These are phyloP conservation scores for Pyrrhosoma nymphula DNA, from an alignment of 2,888 invertebrate genomes.

Conservation along the genomic window DNA sequence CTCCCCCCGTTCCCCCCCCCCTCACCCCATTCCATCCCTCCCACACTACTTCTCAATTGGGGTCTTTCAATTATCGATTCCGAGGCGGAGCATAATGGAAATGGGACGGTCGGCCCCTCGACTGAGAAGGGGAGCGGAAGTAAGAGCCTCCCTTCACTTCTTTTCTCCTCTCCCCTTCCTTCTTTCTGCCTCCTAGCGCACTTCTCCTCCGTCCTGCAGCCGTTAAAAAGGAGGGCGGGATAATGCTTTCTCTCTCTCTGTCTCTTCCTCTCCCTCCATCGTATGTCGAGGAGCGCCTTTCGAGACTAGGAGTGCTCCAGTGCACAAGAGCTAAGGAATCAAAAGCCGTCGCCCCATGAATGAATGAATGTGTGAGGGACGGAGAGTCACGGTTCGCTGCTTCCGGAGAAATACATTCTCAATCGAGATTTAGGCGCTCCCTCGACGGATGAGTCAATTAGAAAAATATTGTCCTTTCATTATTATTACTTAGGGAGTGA, in stretches of 20 bases:
- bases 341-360: neutral
- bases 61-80: conserved; percentile 49
- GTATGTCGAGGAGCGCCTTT: neutral
- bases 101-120: neutral
- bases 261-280: too few species aligned
- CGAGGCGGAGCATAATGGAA: conserved; percentile 20
- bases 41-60: neutral
- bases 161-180: neutral
- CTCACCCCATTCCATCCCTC: neutral
- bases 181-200: neutral
- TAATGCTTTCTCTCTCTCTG: neutral
- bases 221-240: neutral
- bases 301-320: neutral
- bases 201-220: neutral
- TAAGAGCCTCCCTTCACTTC: neutral
- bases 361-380: neutral
- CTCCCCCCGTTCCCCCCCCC: neutral
- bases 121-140: neutral
- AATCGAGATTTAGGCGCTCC: neutral
- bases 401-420: neutral
- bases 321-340: neutral
- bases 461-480: neutral
- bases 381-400: neutral
- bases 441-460: neutral
- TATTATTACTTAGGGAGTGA: neutral